Evolutionary conservation across 2,888 invertebrate species (phyloP).

Genomic region (Drosophila setosimentum): DNA sequence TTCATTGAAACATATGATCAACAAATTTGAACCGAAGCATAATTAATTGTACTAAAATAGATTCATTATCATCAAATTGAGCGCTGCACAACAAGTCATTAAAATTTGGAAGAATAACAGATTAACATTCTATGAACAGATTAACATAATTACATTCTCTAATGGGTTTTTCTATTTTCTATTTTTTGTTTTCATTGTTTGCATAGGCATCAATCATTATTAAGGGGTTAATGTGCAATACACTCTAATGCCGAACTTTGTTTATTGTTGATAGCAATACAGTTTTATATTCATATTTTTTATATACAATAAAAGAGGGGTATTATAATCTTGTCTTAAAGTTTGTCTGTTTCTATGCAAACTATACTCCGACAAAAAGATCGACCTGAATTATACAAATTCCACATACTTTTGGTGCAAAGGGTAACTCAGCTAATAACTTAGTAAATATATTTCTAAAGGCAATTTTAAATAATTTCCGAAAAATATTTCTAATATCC

Average conservation of each 20-base stretch:
- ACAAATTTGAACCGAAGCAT: not conserved
- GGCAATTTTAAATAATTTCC: too few relatives aligned
- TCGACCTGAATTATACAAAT: not conserved
- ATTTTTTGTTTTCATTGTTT: constrained; percentile 2
- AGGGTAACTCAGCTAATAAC: not conserved
- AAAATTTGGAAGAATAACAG: constrained; percentile 28
- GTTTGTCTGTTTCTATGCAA: not conserved
- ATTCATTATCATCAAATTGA: constrained; percentile 31
- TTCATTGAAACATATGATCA: not conserved
- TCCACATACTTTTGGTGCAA: not conserved
- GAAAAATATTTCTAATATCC: too few relatives aligned
- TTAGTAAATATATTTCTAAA: not conserved
- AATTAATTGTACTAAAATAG: constrained; percentile 25
- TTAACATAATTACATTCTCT: constrained; percentile 3
- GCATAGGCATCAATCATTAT: constrained; percentile 7
- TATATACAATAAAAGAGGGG: not conserved
- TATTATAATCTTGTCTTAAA: not conserved
- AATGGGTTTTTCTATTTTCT: not conserved
- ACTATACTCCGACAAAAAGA: not conserved
- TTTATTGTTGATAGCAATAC: constrained; percentile 5
- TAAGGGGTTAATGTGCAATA: constrained; percentile 50
- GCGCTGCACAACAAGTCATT: constrained; percentile 50
- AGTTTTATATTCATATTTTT: not conserved
- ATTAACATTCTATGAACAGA: constrained; percentile 6
- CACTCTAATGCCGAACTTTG: constrained; percentile 12